Base-by-base conservation (phyloP, 2,797 vertebrate genomes). In the Simalia tracyae region DNA sequence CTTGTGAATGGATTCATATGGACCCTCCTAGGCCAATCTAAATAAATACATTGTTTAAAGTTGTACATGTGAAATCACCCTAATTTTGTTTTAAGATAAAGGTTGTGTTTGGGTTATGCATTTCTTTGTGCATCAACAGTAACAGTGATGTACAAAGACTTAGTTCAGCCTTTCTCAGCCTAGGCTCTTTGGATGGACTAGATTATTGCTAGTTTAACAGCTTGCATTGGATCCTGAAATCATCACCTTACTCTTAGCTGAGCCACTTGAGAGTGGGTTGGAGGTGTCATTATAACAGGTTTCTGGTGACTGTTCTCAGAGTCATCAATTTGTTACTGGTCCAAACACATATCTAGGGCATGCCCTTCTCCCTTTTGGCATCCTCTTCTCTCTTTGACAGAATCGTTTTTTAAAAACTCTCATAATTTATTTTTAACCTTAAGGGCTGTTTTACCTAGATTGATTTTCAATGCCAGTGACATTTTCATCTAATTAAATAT, bases 71-170 rank as follows among this genome's bases (percentile, higher is more conserved):
- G 19, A 76, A 66, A 86, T 56, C 11, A 26, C 54, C 56, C 24
- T 42, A 24, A 89, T 12, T 24, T 22, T 57, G 31, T 59, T 36
- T 86, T 76, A 88, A 56, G 0, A 2, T 4, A 24, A 9, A 61
- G 11, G 7, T 81, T 90, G 92, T 86, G 54, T 31, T 22, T n/a
- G 2, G 1, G 10, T 87, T 76, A 54, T n/a, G 12, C 31, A 36
- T 88, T 54, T 81, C 88, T 56, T 42, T 28, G 31, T 50, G n/a
- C 9, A 9, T 87, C 89, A 63, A 54, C 61, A 88, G 10, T 24
- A 84, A 31, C 46, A 54, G 54, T n/a, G 3, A 14, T 0, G 0
- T 0, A 85, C 22, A 93, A 15, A 0, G 0, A 81, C 92, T 28
- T 26, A 61, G 86, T 61, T 31, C 72, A 76, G 17, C 17, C 17